These are phyloP conservation scores for Archocentrus centrarchus DNA, from an alignment of 2,113 vertebrate genomes.

Conservation along the genomic window DNA sequence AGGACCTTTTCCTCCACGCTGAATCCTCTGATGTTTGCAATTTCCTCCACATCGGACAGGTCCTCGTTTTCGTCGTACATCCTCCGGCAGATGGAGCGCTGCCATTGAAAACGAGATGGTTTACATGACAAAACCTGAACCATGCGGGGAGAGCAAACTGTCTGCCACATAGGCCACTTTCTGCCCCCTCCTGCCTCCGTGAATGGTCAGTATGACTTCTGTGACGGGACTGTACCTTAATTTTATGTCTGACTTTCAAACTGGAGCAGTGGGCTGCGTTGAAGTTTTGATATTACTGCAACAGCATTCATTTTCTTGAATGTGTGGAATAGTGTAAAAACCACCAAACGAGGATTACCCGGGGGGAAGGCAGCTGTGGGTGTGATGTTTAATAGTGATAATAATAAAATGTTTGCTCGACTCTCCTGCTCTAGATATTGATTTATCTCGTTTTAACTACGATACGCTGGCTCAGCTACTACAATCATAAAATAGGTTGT, in stretches of 20 bases:
- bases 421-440: background rate
- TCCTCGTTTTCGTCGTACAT: slow-evolving; percentile 96
- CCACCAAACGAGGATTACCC: background rate
- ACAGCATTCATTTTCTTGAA: background rate
- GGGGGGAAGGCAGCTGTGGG: background rate
- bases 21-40: slow-evolving; percentile 92
- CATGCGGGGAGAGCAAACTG: background rate
- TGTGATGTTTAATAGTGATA: background rate
- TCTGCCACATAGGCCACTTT: background rate
- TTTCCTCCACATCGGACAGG: slow-evolving; percentile 94
- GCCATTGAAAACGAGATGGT: slow-evolving; percentile 36
- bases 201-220: background rate
- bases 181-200: background rate
- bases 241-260: slow-evolving; percentile 22
- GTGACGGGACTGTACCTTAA: background rate
- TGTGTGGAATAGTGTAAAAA: background rate
- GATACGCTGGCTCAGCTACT: background rate
- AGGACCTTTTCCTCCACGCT: slow-evolving; percentile 93
- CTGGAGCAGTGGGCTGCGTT: background rate
- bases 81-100: slow-evolving; percentile 91
- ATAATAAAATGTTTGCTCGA: slow-evolving; percentile 8
- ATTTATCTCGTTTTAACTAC: background rate
- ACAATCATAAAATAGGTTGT: background rate
- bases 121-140: slow-evolving; percentile 19
- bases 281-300: background rate